These are phyloP conservation scores for Conomelus anceps DNA, from an alignment of 2,888 invertebrate genomes.

Conservation along the genomic window DNA sequence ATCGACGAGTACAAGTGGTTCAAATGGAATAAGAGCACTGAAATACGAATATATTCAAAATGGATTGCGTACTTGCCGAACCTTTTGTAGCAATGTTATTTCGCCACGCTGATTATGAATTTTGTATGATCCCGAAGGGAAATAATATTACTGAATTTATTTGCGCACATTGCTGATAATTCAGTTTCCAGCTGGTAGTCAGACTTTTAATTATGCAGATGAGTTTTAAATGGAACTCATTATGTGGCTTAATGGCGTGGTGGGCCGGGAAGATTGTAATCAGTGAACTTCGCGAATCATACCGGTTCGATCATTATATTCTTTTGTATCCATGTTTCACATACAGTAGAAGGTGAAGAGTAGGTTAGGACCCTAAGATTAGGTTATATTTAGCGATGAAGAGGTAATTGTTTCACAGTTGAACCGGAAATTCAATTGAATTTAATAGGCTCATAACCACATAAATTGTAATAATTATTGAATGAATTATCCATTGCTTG, in stretches of 20 bases:
- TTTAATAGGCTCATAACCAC: no score
- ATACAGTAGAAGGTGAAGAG: no score
- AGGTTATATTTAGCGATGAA: neutral
- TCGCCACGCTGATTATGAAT: neutral
- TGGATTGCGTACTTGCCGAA: neutral
- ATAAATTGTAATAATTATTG: no score
- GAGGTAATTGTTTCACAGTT: no score
- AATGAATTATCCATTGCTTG: no score
- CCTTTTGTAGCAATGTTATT: neutral
- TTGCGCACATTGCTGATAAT: neutral
- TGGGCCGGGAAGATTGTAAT: neutral
- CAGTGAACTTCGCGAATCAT: neutral
- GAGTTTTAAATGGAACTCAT: neutral
- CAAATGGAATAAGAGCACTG: neutral
- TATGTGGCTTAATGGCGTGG: neutral
- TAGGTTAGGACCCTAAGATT: no score
- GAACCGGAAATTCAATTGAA: no score
- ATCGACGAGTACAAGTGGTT: no score
- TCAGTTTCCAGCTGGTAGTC: neutral
- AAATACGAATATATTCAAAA: neutral
- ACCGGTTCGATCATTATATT: neutral
- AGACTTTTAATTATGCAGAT: neutral
- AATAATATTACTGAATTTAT: neutral
- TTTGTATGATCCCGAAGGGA: neutral
- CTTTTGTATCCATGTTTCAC: neutral